phyloP scores from a whole-genome alignment of 1,140 invertebrate genomes.

The Drosophila ogumai region DNA sequence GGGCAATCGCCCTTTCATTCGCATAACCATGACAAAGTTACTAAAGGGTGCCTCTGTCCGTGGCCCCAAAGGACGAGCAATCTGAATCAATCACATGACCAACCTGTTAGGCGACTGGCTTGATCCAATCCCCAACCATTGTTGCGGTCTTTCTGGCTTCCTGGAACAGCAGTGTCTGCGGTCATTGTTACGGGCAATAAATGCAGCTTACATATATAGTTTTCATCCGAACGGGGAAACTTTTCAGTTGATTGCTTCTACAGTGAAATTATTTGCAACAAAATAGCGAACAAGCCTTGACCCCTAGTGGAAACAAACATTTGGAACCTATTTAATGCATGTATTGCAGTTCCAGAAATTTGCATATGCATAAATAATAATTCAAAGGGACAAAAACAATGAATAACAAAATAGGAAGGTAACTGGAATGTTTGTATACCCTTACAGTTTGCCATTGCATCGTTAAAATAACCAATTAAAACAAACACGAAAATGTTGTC shows the following conservation, averaged over 20 bases:
- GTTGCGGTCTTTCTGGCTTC: conserved; percentile 1
- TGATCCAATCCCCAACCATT: background rate
- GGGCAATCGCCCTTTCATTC: conserved; percentile 4
- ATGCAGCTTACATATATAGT: background rate
- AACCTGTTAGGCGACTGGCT: conserved; percentile 3
- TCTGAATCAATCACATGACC: conserved; percentile 14
- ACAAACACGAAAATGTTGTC: no score
- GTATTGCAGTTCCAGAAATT: background rate
- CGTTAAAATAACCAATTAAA: no score
- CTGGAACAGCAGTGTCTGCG: background rate
- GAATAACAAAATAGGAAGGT: background rate
- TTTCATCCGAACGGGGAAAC: background rate
- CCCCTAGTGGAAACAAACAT: background rate
- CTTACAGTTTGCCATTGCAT: no score
- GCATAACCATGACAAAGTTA: background rate
- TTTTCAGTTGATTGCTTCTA: background rate
- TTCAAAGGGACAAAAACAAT: background rate
- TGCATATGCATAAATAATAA: background rate
- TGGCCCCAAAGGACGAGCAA: conserved; percentile 12
- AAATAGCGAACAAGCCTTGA: background rate
- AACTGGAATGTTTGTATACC: background rate
- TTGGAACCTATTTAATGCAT: background rate
- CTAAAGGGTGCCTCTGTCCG: background rate
- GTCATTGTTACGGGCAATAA: background rate
- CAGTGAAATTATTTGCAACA: background rate